Percentiles rank a stretch among this genome's conserved stretches.
Conservation (phyloP, 64 coral and sea anemone genomes). For the Pocillopora verrucosa region DNA sequence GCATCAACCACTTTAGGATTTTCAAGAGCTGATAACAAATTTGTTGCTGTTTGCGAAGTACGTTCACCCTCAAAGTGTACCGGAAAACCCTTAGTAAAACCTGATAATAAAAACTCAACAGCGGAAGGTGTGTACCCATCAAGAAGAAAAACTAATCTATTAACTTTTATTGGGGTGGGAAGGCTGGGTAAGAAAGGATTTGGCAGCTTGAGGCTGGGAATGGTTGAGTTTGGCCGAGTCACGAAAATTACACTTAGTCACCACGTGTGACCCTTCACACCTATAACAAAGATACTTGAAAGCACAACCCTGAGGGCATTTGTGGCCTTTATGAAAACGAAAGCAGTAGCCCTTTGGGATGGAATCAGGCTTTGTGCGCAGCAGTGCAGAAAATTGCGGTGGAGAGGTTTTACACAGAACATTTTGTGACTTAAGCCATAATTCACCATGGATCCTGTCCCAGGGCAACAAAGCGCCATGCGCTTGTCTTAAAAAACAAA, state of each 20-base stretch:
- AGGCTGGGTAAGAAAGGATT: slow-evolving; percentile 17
- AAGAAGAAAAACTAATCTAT: slow-evolving; percentile 19
- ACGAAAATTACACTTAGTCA: slow-evolving; percentile 45
- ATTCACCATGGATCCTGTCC: slow-evolving; percentile 14
- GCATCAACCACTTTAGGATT: not conserved
- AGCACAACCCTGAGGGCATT: slow-evolving; percentile 6
- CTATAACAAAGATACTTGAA: slow-evolving; percentile 43
- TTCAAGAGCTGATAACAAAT: slow-evolving; percentile 11
- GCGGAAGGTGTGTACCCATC: slow-evolving; percentile 36
- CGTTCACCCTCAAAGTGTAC: not conserved
- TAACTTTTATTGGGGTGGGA: slow-evolving; percentile 40
- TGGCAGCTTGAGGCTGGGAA: not conserved
- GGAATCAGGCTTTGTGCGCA: not conserved
- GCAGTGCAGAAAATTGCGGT: not conserved
- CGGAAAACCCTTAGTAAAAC: slow-evolving; percentile 40
- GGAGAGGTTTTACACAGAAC: no score
- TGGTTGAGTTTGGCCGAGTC: not conserved
- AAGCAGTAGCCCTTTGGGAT: not conserved
- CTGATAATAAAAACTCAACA: not conserved
- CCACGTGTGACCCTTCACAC: slow-evolving; percentile 3
- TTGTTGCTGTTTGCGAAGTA: not conserved
- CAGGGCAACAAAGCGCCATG: not conserved
- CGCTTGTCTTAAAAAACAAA: slow-evolving; percentile 35
- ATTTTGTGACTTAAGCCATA: not conserved
- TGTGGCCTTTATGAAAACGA: not conserved